phyloP scores from a whole-genome alignment of 2,113 vertebrate genomes.

The Strix aluco region DNA sequence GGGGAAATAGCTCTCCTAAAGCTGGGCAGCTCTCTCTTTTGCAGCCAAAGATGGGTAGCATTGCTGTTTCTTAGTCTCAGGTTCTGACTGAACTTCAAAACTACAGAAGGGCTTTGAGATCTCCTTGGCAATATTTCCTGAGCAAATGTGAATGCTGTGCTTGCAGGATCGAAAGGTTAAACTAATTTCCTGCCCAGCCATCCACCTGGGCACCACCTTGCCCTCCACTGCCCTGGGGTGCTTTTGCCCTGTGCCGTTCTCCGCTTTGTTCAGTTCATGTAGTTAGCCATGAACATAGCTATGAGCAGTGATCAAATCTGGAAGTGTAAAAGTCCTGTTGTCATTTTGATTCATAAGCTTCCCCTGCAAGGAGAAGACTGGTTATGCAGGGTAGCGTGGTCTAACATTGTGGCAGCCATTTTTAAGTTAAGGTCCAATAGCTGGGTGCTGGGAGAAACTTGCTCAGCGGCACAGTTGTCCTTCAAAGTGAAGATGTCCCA shows the following conservation, averaged over 20 bases:
- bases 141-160: not conserved
- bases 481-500: not conserved
- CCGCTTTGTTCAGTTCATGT: not conserved
- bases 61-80: not conserved
- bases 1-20: not conserved
- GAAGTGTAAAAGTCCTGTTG: not conserved
- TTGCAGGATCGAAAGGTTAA: not conserved
- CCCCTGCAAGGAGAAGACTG: not conserved
- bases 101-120: not conserved
- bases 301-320: not conserved
- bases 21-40: not conserved
- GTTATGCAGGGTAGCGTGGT: not conserved
- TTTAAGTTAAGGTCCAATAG: not conserved
- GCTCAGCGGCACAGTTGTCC: fast-evolving
- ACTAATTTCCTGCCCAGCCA: not conserved
- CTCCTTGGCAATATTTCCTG: not conserved
- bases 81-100: not conserved
- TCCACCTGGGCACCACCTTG: not conserved
- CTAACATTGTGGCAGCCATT: not conserved
- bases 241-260: fast-evolving
- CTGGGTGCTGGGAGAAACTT: not conserved
- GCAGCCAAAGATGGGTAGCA: fast-evolving
- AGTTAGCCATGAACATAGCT: not conserved
- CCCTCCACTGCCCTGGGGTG: fast-evolving
- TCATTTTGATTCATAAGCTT: not conserved